Base-by-base conservation (phyloP, 2,113 vertebrate genomes). In the Brachirus orientalis region DNA sequence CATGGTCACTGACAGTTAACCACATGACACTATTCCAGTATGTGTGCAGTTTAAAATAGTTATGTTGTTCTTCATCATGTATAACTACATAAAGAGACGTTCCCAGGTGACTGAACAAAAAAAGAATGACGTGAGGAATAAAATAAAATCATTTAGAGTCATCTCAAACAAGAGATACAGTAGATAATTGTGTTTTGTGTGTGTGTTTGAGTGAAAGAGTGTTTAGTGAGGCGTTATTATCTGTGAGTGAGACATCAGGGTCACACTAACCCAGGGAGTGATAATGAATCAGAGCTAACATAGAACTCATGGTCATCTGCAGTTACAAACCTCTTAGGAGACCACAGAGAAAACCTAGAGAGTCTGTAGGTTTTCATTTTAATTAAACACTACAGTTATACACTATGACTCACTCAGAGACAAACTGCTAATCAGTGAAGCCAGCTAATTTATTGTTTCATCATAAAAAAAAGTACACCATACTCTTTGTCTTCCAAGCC, bases 211-310 rank as follows among this genome's bases (percentile, higher is more conserved):
- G n/a, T n/a, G n/a, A n/a, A n/a, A n/a, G n/a, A n/a, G 14, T 72
- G 60, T 65, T 58, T 71, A n/a, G 58, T 69, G 41, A 73, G 54
- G 56, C 65, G 63, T 79, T 60, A 44, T 47, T 64, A 40, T 81
- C 63, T 72, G 68, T 41, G 43, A 54, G 47, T 66, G 77, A 69
- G 48, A 83, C 53, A 75, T 53, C 17, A 22, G 50, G 78, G 74
- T 82, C 75, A 82, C 6, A 38, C 51, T 71, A 61, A 79, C 77
- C 61, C 74, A 74, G 68, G 10, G 64, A 77, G 47, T 11, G 79
- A 79, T 63, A 69, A 65, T 59, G 69, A 79, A 63, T 56, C 2
- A 3, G 20, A 45, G 35, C 45, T 47, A 44, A 62, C 43, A 6
- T 45, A 22, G 56, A 51, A 75, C 36, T 68, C 22, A 28, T 35